Percentiles rank a stretch among this genome's conserved stretches.
These are phyloP conservation scores for Drosophila ercepeae DNA, from an alignment of 1,140 invertebrate species.

Conservation along the genomic window DNA sequence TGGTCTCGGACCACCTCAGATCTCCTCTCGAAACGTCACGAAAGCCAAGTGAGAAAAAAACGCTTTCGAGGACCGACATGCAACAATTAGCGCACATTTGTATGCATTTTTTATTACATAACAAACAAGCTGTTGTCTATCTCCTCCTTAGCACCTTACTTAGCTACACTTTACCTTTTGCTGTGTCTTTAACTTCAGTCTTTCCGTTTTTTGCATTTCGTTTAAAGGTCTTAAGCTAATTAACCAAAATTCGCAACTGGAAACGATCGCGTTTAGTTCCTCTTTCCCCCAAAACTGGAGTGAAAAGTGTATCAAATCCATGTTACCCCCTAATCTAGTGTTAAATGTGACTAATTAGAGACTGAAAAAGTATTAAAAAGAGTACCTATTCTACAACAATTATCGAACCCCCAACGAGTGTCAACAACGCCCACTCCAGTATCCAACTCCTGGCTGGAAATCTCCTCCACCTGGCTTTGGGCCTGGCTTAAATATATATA, in stretches of 20 bases:
- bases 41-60: slow-evolving; percentile 30
- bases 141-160: slow-evolving; percentile 1
- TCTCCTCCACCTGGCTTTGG: slow-evolving; percentile 20
- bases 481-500: background rate
- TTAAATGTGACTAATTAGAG: too few species aligned
- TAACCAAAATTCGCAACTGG: slow-evolving; percentile 43
- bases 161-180: background rate
- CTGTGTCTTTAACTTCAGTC: background rate
- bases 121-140: slow-evolving; percentile 44
- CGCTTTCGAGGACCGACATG: slow-evolving; percentile 41
- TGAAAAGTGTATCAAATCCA: slow-evolving; percentile 53
- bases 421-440: slow-evolving; percentile 56
- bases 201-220: background rate
- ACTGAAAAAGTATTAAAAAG: slow-evolving; percentile 5
- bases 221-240: slow-evolving; percentile 42
- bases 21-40: slow-evolving; percentile 34
- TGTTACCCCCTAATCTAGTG: background rate
- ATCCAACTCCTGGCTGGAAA: slow-evolving; percentile 24
- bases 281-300: slow-evolving; percentile 15
- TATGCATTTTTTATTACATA: slow-evolving; percentile 63
- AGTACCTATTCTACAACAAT: slow-evolving; percentile 62
- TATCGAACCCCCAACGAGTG: slow-evolving; percentile 17
- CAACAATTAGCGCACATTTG: slow-evolving; percentile 57
- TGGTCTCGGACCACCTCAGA: slow-evolving; percentile 42
- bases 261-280: slow-evolving; percentile 21